These are phyloP conservation scores for Apistogramma diplotaenia DNA, from an alignment of 2,113 vertebrate genomes.

Conservation along the genomic window DNA sequence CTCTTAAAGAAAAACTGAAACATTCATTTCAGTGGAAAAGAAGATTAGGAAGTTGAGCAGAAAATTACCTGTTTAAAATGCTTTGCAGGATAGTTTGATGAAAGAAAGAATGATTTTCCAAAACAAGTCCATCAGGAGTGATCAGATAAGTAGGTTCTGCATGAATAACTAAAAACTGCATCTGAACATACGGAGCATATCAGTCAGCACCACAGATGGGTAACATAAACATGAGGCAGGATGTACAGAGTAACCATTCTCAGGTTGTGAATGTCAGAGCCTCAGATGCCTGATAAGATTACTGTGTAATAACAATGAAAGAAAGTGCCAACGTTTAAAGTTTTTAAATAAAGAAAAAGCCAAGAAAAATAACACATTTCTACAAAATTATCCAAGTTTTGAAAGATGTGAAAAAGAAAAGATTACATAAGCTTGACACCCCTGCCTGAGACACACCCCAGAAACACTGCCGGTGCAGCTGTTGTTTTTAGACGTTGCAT, in stretches of 20 bases:
- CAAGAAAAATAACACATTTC: background rate
- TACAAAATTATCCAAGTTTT: background rate
- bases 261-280: background rate
- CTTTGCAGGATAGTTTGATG: background rate
- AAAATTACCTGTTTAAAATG: background rate
- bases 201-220: background rate
- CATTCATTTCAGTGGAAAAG: background rate
- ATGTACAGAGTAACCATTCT: background rate
- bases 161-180: background rate
- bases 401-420: background rate
- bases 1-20: background rate
- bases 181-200: background rate
- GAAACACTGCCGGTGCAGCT: background rate
- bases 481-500: slow-evolving; percentile 1
- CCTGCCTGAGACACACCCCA: background rate
- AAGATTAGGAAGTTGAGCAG: background rate
- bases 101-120: background rate
- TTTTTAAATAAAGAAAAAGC: background rate
- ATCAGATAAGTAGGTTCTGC: background rate
- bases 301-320: background rate
- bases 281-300: background rate
- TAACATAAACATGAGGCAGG: background rate
- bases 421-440: background rate
- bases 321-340: background rate
- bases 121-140: background rate